Base-by-base conservation (phyloP, 1,140 invertebrate genomes). In the Drosophila bipectinata region DNA sequence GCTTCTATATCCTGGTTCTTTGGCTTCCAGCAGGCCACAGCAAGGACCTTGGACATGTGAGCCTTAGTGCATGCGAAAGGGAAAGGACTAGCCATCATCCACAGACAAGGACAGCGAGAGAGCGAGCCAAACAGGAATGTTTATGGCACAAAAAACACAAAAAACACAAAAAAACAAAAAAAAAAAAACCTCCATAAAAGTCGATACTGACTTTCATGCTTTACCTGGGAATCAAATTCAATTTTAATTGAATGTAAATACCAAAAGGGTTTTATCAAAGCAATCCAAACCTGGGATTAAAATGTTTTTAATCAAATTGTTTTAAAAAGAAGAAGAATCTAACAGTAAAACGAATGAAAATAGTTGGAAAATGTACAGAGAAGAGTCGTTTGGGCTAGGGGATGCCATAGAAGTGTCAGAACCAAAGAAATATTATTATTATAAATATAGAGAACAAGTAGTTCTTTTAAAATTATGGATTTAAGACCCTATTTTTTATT, bases 1-100 rank as follows among this genome's bases (percentile, higher is more conserved):
- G 60, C 77, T 87, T 67, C 71, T 69, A 69, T 71, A 71, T 71
- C 73, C 74, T 53, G 61, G 61, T 76, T 68, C 58, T 68, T 77
- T 63, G 73, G 68, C 81, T 81, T 85, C 77, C 64, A 69, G 72
- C 81, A 80, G 77, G 81, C 81, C 81, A 77, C 57, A 63, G 54
- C 14, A 68, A 82, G 79, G 82, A 85, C 82, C 82, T 85, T 85
- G 82, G 81, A 85, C 52, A 55, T 68, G 32, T 66, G 39, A 58
- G 10, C 28, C 12, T 56, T 21, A 61, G 39, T 73, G 66, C 57
- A 58, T 78, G 44, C 32, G 47, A 30, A 18, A 34, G 32, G 45
- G 61, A 60, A 51, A 74, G 73, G 15, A 44, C 5, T 3, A 18
- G 2, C 47, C 21, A 56, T 37, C 34, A 34, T 62, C 39, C 41